phyloP scores from a whole-genome alignment of 2,113 vertebrate species.

The Tamias sibiricus region DNA sequence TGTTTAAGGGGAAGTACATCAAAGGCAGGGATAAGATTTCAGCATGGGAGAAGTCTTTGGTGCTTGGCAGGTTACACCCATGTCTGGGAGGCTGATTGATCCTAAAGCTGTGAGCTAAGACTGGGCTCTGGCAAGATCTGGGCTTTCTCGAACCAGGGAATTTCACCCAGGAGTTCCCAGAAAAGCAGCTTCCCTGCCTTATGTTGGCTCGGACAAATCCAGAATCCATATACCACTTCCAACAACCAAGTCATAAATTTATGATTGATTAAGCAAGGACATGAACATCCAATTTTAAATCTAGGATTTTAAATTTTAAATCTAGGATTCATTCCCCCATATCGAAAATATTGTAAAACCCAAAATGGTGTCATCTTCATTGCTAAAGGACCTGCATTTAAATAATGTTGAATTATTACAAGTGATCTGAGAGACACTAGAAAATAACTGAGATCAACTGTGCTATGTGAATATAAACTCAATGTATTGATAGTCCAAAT shows the following conservation, averaged over 20 bases:
- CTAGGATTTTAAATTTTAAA: constrained; percentile 18
- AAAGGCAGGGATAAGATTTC: too few relatives aligned
- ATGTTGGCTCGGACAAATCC: too few relatives aligned
- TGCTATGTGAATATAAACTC: background rate
- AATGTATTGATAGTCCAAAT: background rate
- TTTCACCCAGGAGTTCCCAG: too few relatives aligned
- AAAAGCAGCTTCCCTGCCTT: too few relatives aligned
- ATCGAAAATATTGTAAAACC: background rate
- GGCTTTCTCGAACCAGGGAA: too few relatives aligned
- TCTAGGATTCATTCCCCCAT: background rate
- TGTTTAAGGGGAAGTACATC: too few relatives aligned
- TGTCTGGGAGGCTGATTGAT: too few relatives aligned
- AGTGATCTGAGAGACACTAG: background rate
- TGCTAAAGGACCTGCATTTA: background rate
- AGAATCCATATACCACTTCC: too few relatives aligned
- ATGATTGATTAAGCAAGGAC: background rate
- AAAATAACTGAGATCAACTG: background rate
- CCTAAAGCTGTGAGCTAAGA: too few relatives aligned
- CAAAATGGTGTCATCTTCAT: background rate
- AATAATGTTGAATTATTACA: background rate
- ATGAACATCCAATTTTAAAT: constrained; percentile 6
- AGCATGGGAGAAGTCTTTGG: too few relatives aligned
- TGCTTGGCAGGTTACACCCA: too few relatives aligned
- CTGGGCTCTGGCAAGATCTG: too few relatives aligned
- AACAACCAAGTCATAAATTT: background rate